These are phyloP conservation scores for Sardina pilchardus DNA, from an alignment of 2,113 vertebrate species.

Conservation along the genomic window DNA sequence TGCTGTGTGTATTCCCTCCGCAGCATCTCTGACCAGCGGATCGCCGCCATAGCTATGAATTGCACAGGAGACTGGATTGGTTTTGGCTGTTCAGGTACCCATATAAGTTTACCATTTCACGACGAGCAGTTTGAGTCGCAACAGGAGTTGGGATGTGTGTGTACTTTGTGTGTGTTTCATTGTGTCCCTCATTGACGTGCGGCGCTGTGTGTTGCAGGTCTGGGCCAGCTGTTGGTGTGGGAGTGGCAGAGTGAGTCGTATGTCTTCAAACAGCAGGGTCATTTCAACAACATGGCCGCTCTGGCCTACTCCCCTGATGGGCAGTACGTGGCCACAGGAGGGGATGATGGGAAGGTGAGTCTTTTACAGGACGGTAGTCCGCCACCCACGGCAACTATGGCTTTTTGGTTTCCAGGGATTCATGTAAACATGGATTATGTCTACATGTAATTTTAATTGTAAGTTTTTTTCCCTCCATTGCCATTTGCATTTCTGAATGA, in stretches of 20 bases:
- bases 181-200: neutral
- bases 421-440: too few relatives aligned
- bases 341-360: constrained; percentile 92
- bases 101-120: too few relatives aligned
- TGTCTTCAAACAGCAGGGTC: constrained; percentile 94
- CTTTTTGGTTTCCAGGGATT: neutral
- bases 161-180: neutral
- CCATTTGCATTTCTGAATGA: too few relatives aligned
- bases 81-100: constrained; percentile 89
- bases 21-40: constrained; percentile 92
- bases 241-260: constrained; percentile 99
- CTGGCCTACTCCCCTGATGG: constrained; percentile 92
- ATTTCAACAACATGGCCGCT: constrained; percentile 94
- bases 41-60: constrained; percentile 84
- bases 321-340: constrained; percentile 89
- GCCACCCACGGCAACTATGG: neutral
- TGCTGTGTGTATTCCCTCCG: neutral
- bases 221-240: constrained; percentile 96
- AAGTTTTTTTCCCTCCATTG: too few relatives aligned
- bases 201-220: constrained; percentile 66
- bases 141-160: neutral
- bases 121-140: neutral
- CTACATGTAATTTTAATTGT: too few relatives aligned
- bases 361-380: neutral
- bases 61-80: constrained; percentile 92